Base-by-base conservation (phyloP, 2,113 vertebrate genomes). In the Numenius arquata region DNA sequence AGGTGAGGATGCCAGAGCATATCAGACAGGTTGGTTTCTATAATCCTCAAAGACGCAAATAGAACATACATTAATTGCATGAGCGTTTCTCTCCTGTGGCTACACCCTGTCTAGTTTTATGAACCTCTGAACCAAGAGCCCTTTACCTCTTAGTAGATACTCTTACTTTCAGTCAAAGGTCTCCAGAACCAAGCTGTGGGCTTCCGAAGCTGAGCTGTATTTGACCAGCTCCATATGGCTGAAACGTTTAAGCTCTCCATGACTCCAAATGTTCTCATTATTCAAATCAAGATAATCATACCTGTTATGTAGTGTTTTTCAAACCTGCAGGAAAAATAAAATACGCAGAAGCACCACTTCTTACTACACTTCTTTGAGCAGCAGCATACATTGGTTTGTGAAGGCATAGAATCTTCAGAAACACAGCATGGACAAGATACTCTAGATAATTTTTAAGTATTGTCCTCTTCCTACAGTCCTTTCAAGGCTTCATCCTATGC, bases 11-110 rank as follows among this genome's bases (percentile, higher is more conserved):
- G 65, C 88, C 91, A 71, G 78, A 91, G 62, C 36, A 0, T 66
- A 96, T 95, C 92, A 96, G 89, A 75, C 72, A 80, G 48, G 79
- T 78, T 94, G 78, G 90, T 96, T 96, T 96, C 95, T 86, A 80
- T 63, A 80, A 94, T 80, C 93, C 63, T 86, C 88, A 81, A 62
- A 93, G 93, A 96, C 41, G 23, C 88, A 96, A 96, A 93, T 61
- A 94, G 93, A 94, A 93, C 76, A 48, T 23, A 58, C 22, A 47
- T 67, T 74, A 89, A 94, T 86, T 80, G 68, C 72, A 21, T 30
- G 85, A 71, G 79, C 79, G 27, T 84, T 93, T 96, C 92, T 88
- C 61, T 90, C 48, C 65, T 65, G 72, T 93, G 79, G 82, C 75
- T 97, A 93, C 96, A 95, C 92, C 93, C 92, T 89, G 72, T 89